These are phyloP conservation scores for Drosophila bipectinata DNA, from an alignment of 1,140 invertebrate species.

Conservation along the genomic window DNA sequence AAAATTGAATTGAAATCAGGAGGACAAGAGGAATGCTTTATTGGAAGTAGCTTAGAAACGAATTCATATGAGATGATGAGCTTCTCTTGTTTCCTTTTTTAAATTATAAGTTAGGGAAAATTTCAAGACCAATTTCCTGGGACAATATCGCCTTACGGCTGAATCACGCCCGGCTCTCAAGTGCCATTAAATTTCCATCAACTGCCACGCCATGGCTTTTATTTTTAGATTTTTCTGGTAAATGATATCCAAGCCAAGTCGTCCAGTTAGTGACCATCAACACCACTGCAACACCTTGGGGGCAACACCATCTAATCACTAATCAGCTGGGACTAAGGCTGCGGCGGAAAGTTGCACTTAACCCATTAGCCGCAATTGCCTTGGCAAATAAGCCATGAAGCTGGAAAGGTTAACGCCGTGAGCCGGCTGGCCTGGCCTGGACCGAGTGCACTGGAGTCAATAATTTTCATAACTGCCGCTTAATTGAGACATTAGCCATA, in stretches of 20 bases:
- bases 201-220: conserved; percentile 6
- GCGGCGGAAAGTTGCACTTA: conserved; percentile 40
- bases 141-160: neutral
- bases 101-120: neutral
- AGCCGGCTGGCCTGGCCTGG: conserved; percentile 15
- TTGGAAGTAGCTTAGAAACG: neutral
- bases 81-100: neutral
- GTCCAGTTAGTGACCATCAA: conserved; percentile 9
- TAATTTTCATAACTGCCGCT: conserved; percentile 79
- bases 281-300: conserved; percentile 16
- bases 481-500: conserved; percentile 80
- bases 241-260: conserved; percentile 4
- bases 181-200: conserved; percentile 39
- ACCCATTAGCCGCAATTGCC: conserved; percentile 51
- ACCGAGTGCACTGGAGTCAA: conserved; percentile 45
- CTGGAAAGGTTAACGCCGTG: conserved; percentile 39
- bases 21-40: neutral
- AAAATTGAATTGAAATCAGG: neutral
- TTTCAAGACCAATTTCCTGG: neutral
- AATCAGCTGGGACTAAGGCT: conserved; percentile 33
- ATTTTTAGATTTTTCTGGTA: neutral
- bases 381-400: conserved; percentile 15
- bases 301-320: conserved; percentile 50
- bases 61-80: neutral
- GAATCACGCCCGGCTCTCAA: neutral